phyloP scores from a whole-genome alignment of 2,113 vertebrate genomes.

The Elephantulus edwardii region DNA sequence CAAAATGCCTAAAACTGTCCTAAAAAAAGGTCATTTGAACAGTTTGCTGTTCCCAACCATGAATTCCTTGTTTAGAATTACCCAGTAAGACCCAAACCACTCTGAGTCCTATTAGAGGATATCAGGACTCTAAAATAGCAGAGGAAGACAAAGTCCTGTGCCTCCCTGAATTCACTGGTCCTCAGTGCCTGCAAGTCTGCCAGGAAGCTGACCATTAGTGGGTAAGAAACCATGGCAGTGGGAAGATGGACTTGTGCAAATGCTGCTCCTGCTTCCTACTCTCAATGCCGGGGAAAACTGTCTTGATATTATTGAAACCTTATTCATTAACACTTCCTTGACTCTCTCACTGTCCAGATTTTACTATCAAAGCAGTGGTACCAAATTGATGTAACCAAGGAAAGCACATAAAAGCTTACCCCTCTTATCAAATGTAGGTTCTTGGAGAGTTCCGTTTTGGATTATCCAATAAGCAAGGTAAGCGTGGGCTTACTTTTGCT shows the following conservation, averaged over 20 bases:
- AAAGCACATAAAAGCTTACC: constrained; percentile 78
- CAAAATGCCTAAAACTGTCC: not conserved
- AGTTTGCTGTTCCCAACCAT: not conserved
- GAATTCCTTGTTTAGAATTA: not conserved
- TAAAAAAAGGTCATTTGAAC: not conserved
- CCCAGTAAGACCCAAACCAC: not conserved
- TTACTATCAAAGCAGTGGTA: not conserved
- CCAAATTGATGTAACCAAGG: not conserved
- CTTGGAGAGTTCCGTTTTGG: accelerated
- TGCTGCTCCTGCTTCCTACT: not conserved
- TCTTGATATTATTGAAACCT: not conserved
- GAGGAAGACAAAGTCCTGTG: not conserved
- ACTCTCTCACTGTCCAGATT: not conserved
- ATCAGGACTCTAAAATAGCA: not conserved
- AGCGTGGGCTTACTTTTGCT: too few relatives aligned
- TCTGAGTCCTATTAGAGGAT: not conserved
- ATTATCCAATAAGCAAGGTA: too few relatives aligned
- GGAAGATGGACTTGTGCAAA: not conserved
- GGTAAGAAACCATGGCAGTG: not conserved
- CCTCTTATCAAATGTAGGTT: not conserved
- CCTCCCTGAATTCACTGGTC: not conserved
- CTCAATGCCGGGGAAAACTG: not conserved
- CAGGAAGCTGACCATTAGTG: not conserved
- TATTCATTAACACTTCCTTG: not conserved
- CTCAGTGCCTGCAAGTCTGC: not conserved